Evolutionary conservation across 37 sponge, comb jelly and placozoan species (phyloP), one percentile per base, ranked within the genome.

Genomic region (Ianthella basta): DNA sequence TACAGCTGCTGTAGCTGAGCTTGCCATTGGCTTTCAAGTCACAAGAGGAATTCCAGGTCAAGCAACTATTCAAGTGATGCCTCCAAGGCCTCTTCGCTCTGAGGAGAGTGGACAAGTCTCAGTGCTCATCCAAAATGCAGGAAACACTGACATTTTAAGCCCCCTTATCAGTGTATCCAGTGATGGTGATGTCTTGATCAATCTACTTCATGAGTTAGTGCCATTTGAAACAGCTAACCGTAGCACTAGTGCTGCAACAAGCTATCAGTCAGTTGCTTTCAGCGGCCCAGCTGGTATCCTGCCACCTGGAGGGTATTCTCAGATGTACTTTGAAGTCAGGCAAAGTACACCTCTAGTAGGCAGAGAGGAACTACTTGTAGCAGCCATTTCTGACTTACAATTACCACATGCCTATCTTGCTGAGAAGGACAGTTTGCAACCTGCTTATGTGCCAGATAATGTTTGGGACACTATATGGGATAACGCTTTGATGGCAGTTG

Each of bases 31-130:
- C 34, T 68, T 85, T 24, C 0, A 60, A 15, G 59, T 85, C 0
- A 29, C 56, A 16, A 20, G 33, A 61, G 86, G 86, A 5, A 85
- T 85, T n/a, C 86, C 86, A 54, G 86, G 86, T 14, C 61, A 44
- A 39, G 30, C 61, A 14, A 20, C 63, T 25, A 14, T 78, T 29
- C 16, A 23, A 4, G 23, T 60, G 14, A 29, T 8, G 1, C 21
- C 53, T n/a, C 78, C 79, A 41, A 30, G 64, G 21, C 44, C 63
- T 0, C 65, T 78, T 15, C 32, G 79, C 21, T 23, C 63, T 23
- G 64, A 54, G n/a, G 44, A 56, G 16, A 85, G 0, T 35, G 86
- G 64, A 24, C 57, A 5, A 29, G 0, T 78, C 30, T 0, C 65
- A 44, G 44, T 85, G 4, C 34, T 32, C 25, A 50, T 75, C 23